These are phyloP conservation scores for Oophaga pumilio DNA, from an alignment of 2,113 vertebrate genomes.

Conservation along the genomic window DNA sequence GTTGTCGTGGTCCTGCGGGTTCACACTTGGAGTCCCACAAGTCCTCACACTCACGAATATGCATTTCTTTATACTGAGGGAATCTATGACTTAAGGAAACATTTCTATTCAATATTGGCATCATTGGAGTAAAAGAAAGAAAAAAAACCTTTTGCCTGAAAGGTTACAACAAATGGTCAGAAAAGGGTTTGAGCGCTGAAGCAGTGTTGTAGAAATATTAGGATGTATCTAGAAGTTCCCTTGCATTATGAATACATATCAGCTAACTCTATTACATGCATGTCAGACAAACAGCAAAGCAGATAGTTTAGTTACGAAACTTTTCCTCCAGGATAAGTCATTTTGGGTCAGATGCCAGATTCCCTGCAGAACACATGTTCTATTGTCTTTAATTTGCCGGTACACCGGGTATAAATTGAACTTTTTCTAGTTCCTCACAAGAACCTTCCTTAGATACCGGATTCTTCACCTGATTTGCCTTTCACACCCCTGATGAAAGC, in stretches of 20 bases:
- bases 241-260: not conserved
- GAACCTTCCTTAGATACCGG: not conserved
- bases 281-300: not conserved
- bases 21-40: no score
- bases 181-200: not conserved
- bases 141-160: not conserved
- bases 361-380: not conserved
- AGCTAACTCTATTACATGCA: not conserved
- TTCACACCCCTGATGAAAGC: slow-evolving; percentile 59
- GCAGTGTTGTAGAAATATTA: not conserved
- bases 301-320: not conserved
- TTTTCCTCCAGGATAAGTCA: not conserved
- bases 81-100: no score
- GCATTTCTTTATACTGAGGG: no score
- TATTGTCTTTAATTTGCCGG: not conserved
- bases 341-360: not conserved
- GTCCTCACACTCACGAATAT: no score
- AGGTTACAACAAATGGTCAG: not conserved
- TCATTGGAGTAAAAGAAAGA: not conserved
- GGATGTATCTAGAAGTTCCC: not conserved
- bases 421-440: not conserved
- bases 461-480: slow-evolving; percentile 53
- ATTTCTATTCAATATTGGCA: no score
- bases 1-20: no score
- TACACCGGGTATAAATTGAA: not conserved